Evolutionary conservation across 2,797 vertebrate species (phyloP), one percentile per base, ranked within the genome.

Genomic region (Sebastes minor): DNA sequence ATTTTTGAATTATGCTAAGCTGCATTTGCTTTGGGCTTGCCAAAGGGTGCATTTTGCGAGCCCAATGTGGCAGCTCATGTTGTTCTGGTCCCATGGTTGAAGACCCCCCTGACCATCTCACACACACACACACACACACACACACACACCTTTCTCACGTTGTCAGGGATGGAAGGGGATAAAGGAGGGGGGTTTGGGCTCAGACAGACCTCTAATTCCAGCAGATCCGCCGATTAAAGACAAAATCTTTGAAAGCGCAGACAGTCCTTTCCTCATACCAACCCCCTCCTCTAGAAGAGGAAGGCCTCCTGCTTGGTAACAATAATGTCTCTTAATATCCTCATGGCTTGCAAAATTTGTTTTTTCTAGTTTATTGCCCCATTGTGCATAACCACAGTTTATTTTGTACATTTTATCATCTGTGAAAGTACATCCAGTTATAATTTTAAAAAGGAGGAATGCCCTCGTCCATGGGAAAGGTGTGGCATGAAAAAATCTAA

Each of bases 1-100:
- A 92, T 95, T 95, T 94, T 72, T 92, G 91, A 94, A 93, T 93
- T 90, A 93, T 92, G 81, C 85, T 95, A 94, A 93, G 88, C 92
- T 94, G 90, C 78, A 83, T 89, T 93, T 90, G 85, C 81, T 12
- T 25, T 85, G 53, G 71, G 68, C 77, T 89, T 80, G 86, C 91
- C 91, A 90, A 90, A 89, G 84, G 76, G 78, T 87, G 85, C 79
- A 81, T 92, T 92, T 52, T 92, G 81, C 93, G 89, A 87, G 83
- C 78, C 84, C 73, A 38, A 14, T 70, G 80, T 77, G 67, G 81
- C 70, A 76, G 87, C 72, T 88, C 70, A 70, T 85, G 62, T 77
- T n/a, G 55, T 60, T 67, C 71, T 83, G 80, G 86, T 88, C 83
- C 73, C 71, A 83, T 25, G 23, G 56, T 53, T 61, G 59, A 87